phyloP scores from a whole-genome alignment of 2,888 invertebrate genomes.

The Cosmorhoe ocellata region DNA sequence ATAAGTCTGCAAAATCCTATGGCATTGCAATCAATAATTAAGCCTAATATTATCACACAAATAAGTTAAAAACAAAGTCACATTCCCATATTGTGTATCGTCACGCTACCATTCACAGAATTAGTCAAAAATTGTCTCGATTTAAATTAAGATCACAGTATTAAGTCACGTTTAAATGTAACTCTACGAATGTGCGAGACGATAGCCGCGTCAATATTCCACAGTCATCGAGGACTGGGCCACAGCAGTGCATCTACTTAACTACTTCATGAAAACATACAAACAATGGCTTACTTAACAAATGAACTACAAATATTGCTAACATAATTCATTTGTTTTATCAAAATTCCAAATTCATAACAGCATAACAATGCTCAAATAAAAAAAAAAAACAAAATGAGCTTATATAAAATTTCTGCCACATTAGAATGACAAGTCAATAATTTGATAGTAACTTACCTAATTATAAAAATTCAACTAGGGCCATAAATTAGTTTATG shows the following conservation, averaged over 20 bases:
- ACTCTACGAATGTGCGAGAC: constrained; percentile 73
- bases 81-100: constrained; percentile 55
- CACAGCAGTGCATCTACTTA: constrained; percentile 57
- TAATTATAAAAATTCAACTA: constrained; percentile 50
- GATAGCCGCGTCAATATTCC: constrained; percentile 75
- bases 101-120: constrained; percentile 72
- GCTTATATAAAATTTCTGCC: constrained; percentile 23
- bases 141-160: constrained; percentile 82
- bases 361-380: constrained; percentile 35
- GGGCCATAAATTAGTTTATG: constrained; percentile 53
- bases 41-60: constrained; percentile 77
- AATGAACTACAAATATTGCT: constrained; percentile 37
- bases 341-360: constrained; percentile 34
- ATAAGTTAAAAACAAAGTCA: constrained; percentile 70
- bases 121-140: constrained; percentile 74
- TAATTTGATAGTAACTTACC: constrained; percentile 37
- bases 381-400: constrained; percentile 36
- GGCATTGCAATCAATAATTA: constrained; percentile 71
- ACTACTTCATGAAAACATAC: constrained; percentile 57
- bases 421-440: constrained; percentile 29
- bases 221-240: constrained; percentile 75
- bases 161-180: constrained; percentile 78
- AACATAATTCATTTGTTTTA: constrained; percentile 23
- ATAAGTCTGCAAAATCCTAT: constrained; percentile 67
- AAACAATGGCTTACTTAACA: constrained; percentile 53